Conservation (phyloP, 2,797 vertebrate genomes). For the Pterois miles region DNA sequence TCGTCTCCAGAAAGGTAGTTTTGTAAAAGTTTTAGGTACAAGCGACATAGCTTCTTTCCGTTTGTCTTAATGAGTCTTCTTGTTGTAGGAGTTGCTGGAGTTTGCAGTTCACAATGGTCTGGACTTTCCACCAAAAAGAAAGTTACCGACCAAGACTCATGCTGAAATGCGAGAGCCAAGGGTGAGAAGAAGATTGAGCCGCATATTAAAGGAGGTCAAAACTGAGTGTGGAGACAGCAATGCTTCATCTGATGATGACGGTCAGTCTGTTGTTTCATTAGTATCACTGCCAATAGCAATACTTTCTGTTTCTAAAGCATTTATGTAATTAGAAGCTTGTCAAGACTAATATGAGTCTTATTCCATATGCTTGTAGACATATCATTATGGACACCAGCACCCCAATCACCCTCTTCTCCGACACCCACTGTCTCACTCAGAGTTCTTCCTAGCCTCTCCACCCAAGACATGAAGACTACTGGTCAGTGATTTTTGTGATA, state of each 20-base stretch:
- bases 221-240: conserved; percentile 93
- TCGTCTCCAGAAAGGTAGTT: conserved; percentile 92
- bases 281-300: background rate
- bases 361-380: conserved; percentile 69
- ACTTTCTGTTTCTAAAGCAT: background rate
- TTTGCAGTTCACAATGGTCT: conserved; percentile 90
- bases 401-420: conserved; percentile 86
- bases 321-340: background rate
- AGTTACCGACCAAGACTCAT: conserved; percentile 77
- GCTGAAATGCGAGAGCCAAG: conserved; percentile 89
- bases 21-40: background rate
- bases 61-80: background rate
- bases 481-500: conserved; percentile 78
- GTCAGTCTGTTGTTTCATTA: conserved; percentile 73
- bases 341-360: background rate
- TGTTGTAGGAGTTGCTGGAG: conserved; percentile 89
- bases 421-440: conserved; percentile 88
- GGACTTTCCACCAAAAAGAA: conserved; percentile 84
- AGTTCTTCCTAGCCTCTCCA: conserved; percentile 92
- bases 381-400: conserved; percentile 77
- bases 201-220: conserved; percentile 93
- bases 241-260: conserved; percentile 95
- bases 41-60: background rate
- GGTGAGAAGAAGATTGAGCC: conserved; percentile 87
- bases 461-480: conserved; percentile 94